Evolutionary conservation across 2,888 invertebrate species (phyloP).

Genomic region (Drosophila pullipes): DNA sequence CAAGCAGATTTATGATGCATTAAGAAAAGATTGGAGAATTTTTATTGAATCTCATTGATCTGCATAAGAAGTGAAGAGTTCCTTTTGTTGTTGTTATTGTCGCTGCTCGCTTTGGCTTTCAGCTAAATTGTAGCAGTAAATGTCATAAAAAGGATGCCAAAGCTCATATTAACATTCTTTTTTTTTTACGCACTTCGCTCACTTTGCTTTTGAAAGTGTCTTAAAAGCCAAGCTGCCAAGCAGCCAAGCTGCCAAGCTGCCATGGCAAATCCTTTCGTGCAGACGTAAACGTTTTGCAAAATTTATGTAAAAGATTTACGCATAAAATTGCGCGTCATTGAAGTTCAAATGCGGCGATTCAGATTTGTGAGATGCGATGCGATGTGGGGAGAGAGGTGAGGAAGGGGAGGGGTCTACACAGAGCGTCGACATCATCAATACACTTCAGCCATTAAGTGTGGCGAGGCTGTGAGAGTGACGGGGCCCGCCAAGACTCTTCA

Average conservation of each 20-base stretch:
- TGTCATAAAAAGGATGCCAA: conserved; percentile 70
- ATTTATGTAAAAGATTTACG: conserved; percentile 80
- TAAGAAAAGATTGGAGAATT: conserved; percentile 51
- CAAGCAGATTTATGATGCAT: conserved; percentile 61
- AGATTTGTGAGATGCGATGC: conserved; percentile 48
- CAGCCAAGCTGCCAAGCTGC: conserved; percentile 34
- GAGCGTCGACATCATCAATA: conserved; percentile 71
- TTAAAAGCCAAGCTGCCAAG: conserved; percentile 53
- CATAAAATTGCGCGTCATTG: conserved; percentile 81
- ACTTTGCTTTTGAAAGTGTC: conserved; percentile 62
- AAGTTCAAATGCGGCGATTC: conserved; percentile 74
- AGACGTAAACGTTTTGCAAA: conserved; percentile 73
- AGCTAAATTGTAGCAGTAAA: conserved; percentile 67
- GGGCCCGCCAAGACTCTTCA: conserved; percentile 15
- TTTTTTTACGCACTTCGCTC: conserved; percentile 58
- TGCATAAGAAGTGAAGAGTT: conserved; percentile 56
- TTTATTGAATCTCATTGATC: conserved; percentile 69
- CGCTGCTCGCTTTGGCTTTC: conserved; percentile 19
- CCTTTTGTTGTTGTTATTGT: conserved; percentile 22
- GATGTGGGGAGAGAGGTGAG: too few relatives aligned
- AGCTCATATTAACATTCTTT: conserved; percentile 65
- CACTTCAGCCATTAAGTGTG: conserved; percentile 65
- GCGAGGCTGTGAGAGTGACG: neutral
- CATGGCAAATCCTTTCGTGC: conserved; percentile 70
- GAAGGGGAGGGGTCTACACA: neutral